These are phyloP conservation scores for Tipula lateralis DNA, from an alignment of 2,888 invertebrate species.

Conservation along the genomic window DNA sequence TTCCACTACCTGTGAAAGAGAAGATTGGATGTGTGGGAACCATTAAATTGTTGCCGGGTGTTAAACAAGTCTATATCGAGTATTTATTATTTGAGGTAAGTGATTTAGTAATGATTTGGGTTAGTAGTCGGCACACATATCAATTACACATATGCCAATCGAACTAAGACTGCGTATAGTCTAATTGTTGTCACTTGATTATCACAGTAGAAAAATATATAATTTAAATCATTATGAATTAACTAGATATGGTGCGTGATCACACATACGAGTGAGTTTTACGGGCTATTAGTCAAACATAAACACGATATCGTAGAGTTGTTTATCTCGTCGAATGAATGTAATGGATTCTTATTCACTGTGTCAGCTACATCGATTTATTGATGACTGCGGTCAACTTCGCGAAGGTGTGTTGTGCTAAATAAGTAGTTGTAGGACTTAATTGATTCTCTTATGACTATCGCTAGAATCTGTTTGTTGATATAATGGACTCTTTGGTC, in stretches of 20 bases:
- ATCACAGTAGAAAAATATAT: neutral
- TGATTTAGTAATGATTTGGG: neutral
- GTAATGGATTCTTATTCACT: too few species aligned
- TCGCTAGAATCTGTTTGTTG: too few species aligned
- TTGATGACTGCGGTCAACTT: too few species aligned
- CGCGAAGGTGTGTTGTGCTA: too few species aligned
- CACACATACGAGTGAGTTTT: too few species aligned
- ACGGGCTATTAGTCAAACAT: too few species aligned
- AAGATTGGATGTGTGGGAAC: constrained; percentile 61
- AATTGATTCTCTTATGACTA: too few species aligned
- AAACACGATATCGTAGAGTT: too few species aligned
- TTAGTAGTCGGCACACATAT: neutral
- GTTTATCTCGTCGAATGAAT: too few species aligned
- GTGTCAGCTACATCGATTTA: too few species aligned
- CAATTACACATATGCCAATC: neutral
- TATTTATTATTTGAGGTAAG: constrained; percentile 64
- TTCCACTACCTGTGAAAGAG: constrained; percentile 56
- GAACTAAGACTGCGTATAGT: neutral
- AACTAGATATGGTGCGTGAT: neutral
- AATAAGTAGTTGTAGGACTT: too few species aligned
- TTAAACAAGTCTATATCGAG: constrained; percentile 66
- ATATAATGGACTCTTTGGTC: too few species aligned
- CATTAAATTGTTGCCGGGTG: constrained; percentile 54
- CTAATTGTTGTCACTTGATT: neutral
- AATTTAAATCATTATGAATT: neutral